Conservation (phyloP, 2,888 invertebrate species). For the Campopleginae sp. region DNA sequence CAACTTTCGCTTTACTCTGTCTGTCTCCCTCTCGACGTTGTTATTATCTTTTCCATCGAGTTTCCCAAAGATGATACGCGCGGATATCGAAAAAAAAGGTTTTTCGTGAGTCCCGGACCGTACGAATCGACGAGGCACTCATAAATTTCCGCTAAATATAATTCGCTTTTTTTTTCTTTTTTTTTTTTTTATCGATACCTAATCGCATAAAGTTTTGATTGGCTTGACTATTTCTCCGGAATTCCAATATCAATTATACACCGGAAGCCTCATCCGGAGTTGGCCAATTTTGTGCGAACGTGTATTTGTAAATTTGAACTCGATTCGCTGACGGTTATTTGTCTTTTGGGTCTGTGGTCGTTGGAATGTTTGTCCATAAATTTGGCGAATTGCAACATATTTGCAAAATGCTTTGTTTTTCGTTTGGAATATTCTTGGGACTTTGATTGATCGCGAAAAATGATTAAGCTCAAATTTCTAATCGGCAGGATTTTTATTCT, state of each 20-base stretch:
- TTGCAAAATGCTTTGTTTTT: background rate
- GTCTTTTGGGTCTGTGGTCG: background rate
- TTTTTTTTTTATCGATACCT: background rate
- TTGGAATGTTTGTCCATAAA: background rate
- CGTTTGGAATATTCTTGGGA: too few relatives aligned
- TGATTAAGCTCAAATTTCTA: background rate
- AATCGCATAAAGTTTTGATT: background rate
- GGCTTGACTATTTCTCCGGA: background rate
- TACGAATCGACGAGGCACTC: background rate
- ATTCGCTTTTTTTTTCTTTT: background rate
- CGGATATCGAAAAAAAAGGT: background rate
- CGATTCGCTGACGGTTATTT: background rate
- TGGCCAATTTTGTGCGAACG: background rate
- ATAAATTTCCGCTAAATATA: background rate
- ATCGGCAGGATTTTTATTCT: background rate
- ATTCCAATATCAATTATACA: background rate
- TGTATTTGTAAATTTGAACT: background rate
- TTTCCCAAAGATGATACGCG: constrained; percentile 26
- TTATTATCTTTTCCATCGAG: constrained; percentile 28
- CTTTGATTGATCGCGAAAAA: too few relatives aligned
- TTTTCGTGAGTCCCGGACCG: background rate
- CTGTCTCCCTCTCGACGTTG: too few relatives aligned
- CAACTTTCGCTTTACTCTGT: background rate
- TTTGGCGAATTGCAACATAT: background rate
- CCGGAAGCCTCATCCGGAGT: background rate